Evolutionary conservation across 2,113 vertebrate genomes (phyloP).

Genomic region (Solea senegalensis): DNA sequence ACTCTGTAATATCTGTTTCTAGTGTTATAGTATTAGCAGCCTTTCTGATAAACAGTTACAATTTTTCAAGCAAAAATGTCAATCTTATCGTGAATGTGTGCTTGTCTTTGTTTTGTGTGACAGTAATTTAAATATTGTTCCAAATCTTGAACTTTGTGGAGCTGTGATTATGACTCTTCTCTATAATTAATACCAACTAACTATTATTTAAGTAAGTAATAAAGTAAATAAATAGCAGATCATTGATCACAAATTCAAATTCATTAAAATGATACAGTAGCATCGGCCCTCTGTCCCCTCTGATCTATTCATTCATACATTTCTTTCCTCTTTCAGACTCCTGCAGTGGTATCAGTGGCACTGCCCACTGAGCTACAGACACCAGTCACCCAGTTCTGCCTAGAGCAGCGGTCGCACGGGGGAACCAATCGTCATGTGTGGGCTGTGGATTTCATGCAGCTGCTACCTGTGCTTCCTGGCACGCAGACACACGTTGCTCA

Average conservation of each 20-base stretch:
- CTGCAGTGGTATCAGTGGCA: constrained; percentile 89
- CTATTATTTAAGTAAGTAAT: not conserved
- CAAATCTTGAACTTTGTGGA: not conserved
- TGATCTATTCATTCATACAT: not conserved
- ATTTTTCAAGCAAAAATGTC: too few species aligned
- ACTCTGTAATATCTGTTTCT: too few species aligned
- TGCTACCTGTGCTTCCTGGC: constrained; percentile 90
- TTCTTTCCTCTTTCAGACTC: constrained; percentile 77
- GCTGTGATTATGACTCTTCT: not conserved
- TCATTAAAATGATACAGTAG: not conserved
- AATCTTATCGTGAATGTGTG: too few species aligned
- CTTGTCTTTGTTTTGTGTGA: too few species aligned
- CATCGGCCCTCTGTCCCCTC: not conserved
- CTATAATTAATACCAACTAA: too few species aligned
- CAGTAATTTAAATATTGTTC: not conserved
- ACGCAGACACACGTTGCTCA: constrained; percentile 92
- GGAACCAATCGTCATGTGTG: constrained; percentile 89
- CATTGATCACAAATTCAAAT: not conserved
- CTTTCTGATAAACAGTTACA: too few species aligned
- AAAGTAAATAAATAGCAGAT: constrained; percentile 9
- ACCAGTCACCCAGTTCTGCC: constrained; percentile 91
- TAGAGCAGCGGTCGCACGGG: constrained; percentile 92
- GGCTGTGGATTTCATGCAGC: constrained; percentile 94
- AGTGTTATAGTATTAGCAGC: too few species aligned
- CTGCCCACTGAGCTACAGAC: constrained; percentile 92